Base-by-base conservation (phyloP, 2,113 vertebrate genomes). In the Scomber scombrus region DNA sequence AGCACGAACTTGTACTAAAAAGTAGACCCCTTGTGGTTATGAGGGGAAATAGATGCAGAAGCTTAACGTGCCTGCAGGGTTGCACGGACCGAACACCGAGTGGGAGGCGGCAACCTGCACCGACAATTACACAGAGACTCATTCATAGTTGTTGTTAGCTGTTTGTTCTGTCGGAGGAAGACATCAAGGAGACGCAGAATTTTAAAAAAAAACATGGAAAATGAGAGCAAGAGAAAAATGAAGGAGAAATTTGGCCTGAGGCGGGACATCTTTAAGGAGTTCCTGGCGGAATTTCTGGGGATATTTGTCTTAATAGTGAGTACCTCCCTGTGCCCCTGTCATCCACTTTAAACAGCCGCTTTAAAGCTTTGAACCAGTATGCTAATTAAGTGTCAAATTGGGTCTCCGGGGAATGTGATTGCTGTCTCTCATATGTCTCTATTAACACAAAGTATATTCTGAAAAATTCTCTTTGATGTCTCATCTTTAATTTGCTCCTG, bases 281-380 rank as follows among this genome's bases (percentile, higher is more conserved):
- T 94, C 5, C 90, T 99, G 74, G 96, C 97, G 0, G 98, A 99
- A 89, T 96, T 98, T 93, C 93, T 99, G 81, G 98, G 97, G 79
- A 99, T 97, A 47, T 97, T 97, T 86, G 89, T 98, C 78, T 45
- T 99, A 93, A 96, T 99, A 79, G 98, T 99, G 95, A 99, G 98
- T 99, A 93, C 90, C 82, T 89, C 88, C 91, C 81, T 89, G 69
- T 84, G 85, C 86, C 92, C 90, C 88, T 92, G 87, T 86, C 89
- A 85, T 50, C 67, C 85, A 74, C 84, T 77, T 89, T 82, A 83
- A 88, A 88, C 78, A 79, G 81, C 73, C 81, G 55, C 88, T 78
- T 84, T 87, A 80, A 85, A 82, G 89, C 80, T 76, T 65, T 34
- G 43, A 58, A 72, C 46, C 66, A 68, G 56, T 65, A 67, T 88